Evolutionary conservation across 2,888 invertebrate genomes (phyloP), one percentile per base, ranked within the genome.

Genomic region (Cantharis lateralis): DNA sequence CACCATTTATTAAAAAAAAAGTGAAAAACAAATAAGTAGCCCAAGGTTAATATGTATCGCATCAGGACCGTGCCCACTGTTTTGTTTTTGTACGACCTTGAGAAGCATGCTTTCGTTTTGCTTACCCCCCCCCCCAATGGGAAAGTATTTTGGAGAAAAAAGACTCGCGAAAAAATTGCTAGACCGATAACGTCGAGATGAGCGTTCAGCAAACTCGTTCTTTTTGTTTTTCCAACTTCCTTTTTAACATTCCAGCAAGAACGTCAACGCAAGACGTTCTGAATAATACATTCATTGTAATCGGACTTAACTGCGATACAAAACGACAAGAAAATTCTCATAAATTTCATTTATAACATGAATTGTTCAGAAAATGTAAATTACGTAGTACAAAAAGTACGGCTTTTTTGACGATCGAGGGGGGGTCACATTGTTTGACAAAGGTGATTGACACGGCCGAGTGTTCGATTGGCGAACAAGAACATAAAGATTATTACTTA

Each of bases 211-310:
- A 61, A 63, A 62, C 68, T 62, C 73, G 68, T 73, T 68, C 62
- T 61, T 48, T 32, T 24, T 61, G 68, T 69, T 69, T 62, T 26
- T 16, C 73, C 62, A 68, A 62, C 69, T 73, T 73, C 69, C 73
- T 73, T n/a, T 62, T 73, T 73, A 73, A 73, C 73, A 73, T 73
- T 68, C 73, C 68, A 68, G 69, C 73, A 73, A 69, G 73, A 62
- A n/a, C 63, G 28, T 62, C 68, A 62, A 15, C 62, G 26, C 68
- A 68, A 73, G 73, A 73, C 68, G 69, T 73, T 62, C 68, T 73
- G 73, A 73, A 73, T 73, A 73, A 73, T 73, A 69, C 73, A 73
- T 73, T 62, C 73, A 73, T 73, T 73, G 68, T 73, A 73, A 64
- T 64, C 16, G 13, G 64, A 64, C 64, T 64, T 20, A 20, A 64